Evolutionary conservation across 1,140 invertebrate species (phyloP).

Genomic region (Drosophila carrolli): DNA sequence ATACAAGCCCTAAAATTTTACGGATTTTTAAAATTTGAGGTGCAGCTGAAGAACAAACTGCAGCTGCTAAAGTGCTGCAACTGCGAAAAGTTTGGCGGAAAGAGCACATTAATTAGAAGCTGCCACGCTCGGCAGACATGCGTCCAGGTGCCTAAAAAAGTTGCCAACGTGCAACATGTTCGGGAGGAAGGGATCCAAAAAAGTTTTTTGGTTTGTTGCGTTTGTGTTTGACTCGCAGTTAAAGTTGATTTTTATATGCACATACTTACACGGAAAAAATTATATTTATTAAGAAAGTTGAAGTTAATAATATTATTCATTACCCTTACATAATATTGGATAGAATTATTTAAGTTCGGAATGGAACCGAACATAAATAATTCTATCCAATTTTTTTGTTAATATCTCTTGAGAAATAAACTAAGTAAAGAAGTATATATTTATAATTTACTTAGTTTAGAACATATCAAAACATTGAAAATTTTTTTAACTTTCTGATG

Average conservation of each 20-base stretch:
- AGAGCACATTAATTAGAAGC: constrained; percentile 78
- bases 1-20: background rate
- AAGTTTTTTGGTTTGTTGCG: constrained; percentile 61
- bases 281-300: background rate
- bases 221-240: constrained; percentile 55
- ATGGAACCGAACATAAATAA: no score
- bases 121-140: constrained; percentile 72
- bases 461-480: background rate
- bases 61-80: constrained; percentile 20
- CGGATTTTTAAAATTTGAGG: constrained; percentile 48
- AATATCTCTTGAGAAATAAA: no score
- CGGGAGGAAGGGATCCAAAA: constrained; percentile 4
- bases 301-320: background rate
- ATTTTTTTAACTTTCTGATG: background rate
- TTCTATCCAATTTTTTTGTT: no score
- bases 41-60: constrained; percentile 14
- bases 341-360: no score
- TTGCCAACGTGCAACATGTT: constrained; percentile 67
- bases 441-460: no score
- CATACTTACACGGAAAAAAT: constrained; percentile 6
- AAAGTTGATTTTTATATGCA: constrained; percentile 40
- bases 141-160: constrained; percentile 62
- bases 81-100: constrained; percentile 47
- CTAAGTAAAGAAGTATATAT: background rate
- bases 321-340: no score